Evolutionary conservation across 2,888 invertebrate species (phyloP).

Genomic region (Tinea trinotella): DNA sequence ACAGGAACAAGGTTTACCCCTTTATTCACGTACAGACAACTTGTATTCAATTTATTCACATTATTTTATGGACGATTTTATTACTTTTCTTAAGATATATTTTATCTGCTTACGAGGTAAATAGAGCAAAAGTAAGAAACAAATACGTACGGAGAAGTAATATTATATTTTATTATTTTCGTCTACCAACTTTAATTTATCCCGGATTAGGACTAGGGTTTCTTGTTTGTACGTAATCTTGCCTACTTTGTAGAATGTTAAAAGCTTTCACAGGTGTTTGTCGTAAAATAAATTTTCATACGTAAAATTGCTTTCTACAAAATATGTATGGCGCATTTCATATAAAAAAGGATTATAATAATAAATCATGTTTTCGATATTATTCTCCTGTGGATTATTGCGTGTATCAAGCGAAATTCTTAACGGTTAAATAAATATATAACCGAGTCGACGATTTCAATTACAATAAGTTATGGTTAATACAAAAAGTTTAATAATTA

Average conservation of each 20-base stretch:
- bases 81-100: too few species aligned
- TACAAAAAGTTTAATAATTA: not conserved
- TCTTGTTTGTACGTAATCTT: slow-evolving; percentile 10
- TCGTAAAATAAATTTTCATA: not conserved
- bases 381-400: not conserved
- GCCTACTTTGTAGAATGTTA: not conserved
- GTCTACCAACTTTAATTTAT: not conserved
- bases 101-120: too few species aligned
- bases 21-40: not conserved
- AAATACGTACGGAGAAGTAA: too few species aligned
- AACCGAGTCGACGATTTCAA: not conserved
- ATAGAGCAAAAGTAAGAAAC: too few species aligned
- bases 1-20: not conserved
- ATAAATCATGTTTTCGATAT: not conserved
- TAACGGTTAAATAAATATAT: not conserved
- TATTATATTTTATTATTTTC: not conserved
- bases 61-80: not conserved
- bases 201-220: slow-evolving; percentile 2
- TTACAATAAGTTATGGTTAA: not conserved
- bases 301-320: not conserved
- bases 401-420: not conserved
- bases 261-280: slow-evolving; percentile 3
- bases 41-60: not conserved
- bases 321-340: not conserved
- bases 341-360: not conserved